Evolutionary conservation across 2,888 invertebrate species (phyloP).

Genomic region (Diogma glabrata): DNA sequence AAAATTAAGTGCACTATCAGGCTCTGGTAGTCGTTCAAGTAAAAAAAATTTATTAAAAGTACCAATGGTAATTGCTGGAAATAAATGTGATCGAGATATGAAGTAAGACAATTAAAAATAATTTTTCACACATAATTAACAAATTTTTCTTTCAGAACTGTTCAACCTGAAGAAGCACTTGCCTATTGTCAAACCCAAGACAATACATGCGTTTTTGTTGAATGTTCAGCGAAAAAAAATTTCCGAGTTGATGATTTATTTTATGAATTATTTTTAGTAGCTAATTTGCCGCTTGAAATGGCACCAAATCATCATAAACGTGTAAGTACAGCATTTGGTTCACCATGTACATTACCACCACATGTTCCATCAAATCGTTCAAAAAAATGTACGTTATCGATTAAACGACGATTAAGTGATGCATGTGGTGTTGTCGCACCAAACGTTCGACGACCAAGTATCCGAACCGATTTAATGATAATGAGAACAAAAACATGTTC

Average conservation of each 20-base stretch:
- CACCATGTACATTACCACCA: slow-evolving; percentile 62
- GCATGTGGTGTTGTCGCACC: slow-evolving; percentile 85
- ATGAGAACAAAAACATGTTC: slow-evolving; percentile 75
- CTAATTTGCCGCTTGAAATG: slow-evolving; percentile 78
- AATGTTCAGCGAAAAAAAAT: slow-evolving; percentile 74
- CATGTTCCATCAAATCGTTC: slow-evolving; percentile 51
- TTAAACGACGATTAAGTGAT: slow-evolving; percentile 70
- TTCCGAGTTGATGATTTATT: slow-evolving; percentile 72
- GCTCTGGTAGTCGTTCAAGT: slow-evolving; percentile 42
- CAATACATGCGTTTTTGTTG: slow-evolving; percentile 65
- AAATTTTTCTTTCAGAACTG: slow-evolving; percentile 44
- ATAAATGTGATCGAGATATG: slow-evolving; percentile 73
- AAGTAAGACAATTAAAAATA: slow-evolving; percentile 41
- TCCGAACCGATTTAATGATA: slow-evolving; percentile 77
- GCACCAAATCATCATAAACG: slow-evolving; percentile 77
- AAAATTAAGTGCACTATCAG: slow-evolving; percentile 57
- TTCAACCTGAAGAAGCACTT: slow-evolving; percentile 63
- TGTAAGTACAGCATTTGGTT: slow-evolving; percentile 62
- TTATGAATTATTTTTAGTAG: slow-evolving; percentile 69
- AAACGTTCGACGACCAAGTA: slow-evolving; percentile 74
- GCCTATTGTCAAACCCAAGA: slow-evolving; percentile 69
- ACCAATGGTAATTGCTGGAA: slow-evolving; percentile 79
- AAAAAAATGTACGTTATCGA: slow-evolving; percentile 67
- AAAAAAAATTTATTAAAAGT: slow-evolving; percentile 57
- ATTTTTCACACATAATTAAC: background rate